These are phyloP conservation scores for Centropyge bicolor DNA, from an alignment of 2,797 vertebrate species.

Conservation along the genomic window DNA sequence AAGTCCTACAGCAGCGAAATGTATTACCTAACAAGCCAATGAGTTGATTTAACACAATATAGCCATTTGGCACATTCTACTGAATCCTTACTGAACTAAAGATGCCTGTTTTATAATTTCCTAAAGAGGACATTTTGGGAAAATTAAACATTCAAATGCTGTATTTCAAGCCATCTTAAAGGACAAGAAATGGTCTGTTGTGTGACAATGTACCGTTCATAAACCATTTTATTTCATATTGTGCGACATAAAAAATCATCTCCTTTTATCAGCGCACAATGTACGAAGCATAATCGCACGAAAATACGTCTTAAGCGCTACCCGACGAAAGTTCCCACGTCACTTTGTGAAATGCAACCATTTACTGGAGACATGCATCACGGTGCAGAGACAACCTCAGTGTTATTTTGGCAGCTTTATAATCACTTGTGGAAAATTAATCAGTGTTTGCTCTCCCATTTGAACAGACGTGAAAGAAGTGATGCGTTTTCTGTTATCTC, in stretches of 20 bases:
- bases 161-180: not conserved
- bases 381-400: slow-evolving; percentile 31
- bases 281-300: not conserved
- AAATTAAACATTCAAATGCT: not conserved
- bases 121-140: not conserved
- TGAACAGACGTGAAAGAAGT: slow-evolving; percentile 45
- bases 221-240: not conserved
- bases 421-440: slow-evolving; percentile 68
- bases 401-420: slow-evolving; percentile 61
- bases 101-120: not conserved
- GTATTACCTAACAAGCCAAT: slow-evolving; percentile 29
- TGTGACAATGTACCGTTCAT: not conserved
- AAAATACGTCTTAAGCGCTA: not conserved
- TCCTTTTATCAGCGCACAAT: not conserved
- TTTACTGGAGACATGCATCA: slow-evolving; percentile 54
- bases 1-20: slow-evolving; percentile 30
- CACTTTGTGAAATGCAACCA: slow-evolving; percentile 38
- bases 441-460: slow-evolving; percentile 64
- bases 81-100: not conserved
- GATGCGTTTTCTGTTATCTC: slow-evolving; percentile 51
- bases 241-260: not conserved
- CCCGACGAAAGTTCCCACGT: slow-evolving; percentile 11
- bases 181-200: not conserved
- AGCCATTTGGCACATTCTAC: not conserved
- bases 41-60: slow-evolving; percentile 11